Base-by-base conservation (phyloP, 2,797 vertebrate genomes). In the Mormyrus hasselquistii region DNA sequence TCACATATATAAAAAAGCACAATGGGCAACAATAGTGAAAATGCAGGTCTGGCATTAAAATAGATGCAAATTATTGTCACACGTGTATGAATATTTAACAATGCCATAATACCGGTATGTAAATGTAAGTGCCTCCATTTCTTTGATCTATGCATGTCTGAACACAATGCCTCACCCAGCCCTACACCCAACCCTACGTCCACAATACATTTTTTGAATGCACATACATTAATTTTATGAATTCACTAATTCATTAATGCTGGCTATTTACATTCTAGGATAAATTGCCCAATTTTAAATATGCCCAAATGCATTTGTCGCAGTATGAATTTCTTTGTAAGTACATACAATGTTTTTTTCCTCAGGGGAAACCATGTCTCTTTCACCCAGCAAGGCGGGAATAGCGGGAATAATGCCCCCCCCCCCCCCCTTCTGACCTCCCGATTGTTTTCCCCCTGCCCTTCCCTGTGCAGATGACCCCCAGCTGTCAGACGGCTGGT, bases 41-140 rank as follows among this genome's bases (percentile, higher is more conserved):
- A 29, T 29, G 22, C 82, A 84, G 14, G n/a, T 10, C 47, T 52
- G 6, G 41, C 49, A 25, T 25, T 52, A 22, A 47, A 50, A 84
- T 25, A 84, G 4, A 22, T 50, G 49, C 52, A 47, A 44, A 79
- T 79, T 47, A 79, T 47, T n/a, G 38, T 52, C 44, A 49, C 82
- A 84, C 52, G n/a, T 12, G 7, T 50, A 84, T 84, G 82, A 84
- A 84, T 84, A 84, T 84, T 84, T 25, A 84, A 49, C 44, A 52
- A 25, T 12, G 8, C n/a, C 22, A 29, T 50, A 47, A 25, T 52
- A 29, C 2, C 7, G n/a, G 2, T 10, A 49, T 22, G 49, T 22
- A 12, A 50, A 84, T 49, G 47, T 12, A 52, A 25, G 44, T 49
- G 4, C 47, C n/a, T 84, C 10, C 1, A 12, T 84, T 50, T 84